Conservation (phyloP, 2,797 vertebrate species). For the Pteropus rufus region DNA sequence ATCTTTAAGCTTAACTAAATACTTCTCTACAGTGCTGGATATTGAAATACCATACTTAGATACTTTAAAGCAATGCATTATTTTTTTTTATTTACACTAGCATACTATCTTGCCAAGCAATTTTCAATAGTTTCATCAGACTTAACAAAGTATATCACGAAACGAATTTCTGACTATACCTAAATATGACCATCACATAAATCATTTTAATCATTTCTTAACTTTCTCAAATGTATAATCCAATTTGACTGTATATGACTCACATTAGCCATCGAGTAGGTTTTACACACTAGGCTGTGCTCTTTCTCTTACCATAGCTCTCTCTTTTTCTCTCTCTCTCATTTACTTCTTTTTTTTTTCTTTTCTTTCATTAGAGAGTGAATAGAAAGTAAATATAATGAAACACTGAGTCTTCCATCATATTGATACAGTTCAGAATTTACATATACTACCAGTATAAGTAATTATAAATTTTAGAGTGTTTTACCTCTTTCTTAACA, state of each 20-base stretch:
- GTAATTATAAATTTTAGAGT: not conserved
- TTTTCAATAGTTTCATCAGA: not conserved
- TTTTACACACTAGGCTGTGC: not conserved
- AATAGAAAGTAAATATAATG: not conserved
- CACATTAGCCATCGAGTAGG: not conserved
- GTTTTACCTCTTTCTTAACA: not conserved
- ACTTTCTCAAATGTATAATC: not conserved
- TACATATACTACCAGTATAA: not conserved
- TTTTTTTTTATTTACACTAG: not conserved
- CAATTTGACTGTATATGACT: not conserved
- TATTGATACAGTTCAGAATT: not conserved
- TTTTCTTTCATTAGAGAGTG: not conserved
- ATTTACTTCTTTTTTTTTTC: not conserved
- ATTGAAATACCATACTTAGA: not conserved
- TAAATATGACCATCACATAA: not conserved
- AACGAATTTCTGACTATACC: not conserved
- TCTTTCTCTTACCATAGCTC: no score
- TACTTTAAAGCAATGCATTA: not conserved
- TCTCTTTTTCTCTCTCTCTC: not conserved
- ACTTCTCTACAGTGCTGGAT: not conserved
- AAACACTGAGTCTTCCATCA: not conserved
- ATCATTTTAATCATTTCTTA: not conserved
- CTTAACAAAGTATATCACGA: not conserved
- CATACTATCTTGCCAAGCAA: not conserved
- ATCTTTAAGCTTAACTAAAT: not conserved